Percentiles rank a stretch among this genome's conserved stretches.
These are phyloP conservation scores for Lontra canadensis DNA, from an alignment of 2,113 vertebrate species.

Conservation along the genomic window DNA sequence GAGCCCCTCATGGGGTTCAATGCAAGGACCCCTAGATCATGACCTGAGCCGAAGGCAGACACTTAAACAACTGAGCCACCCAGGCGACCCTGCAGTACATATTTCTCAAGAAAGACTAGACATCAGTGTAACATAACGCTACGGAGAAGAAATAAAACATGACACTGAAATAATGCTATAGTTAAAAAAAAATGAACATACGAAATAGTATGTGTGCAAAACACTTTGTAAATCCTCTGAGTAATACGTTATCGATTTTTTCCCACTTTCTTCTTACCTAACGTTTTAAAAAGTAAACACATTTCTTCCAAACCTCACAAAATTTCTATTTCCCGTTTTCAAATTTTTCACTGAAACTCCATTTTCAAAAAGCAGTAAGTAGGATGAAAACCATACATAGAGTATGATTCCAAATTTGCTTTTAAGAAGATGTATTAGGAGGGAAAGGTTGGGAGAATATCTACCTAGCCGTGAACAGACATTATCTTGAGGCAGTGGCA, in stretches of 20 bases:
- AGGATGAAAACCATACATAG: background rate
- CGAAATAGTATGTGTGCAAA: background rate
- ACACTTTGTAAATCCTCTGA: background rate
- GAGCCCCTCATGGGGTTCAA: rapidly evolving
- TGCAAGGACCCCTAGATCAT: background rate
- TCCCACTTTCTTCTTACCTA: background rate
- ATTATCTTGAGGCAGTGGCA: background rate
- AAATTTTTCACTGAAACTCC: background rate
- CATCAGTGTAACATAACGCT: background rate
- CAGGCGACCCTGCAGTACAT: background rate
- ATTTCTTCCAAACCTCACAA: background rate
- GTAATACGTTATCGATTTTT: background rate
- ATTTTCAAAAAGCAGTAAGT: background rate
- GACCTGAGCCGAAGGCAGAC: rapidly evolving
- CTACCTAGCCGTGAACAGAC: background rate
- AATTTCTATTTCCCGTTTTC: background rate
- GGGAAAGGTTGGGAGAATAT: background rate
- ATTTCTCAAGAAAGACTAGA: background rate
- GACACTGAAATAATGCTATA: background rate
- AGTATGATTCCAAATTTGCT: background rate
- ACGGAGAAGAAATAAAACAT: background rate
- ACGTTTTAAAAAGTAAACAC: background rate
- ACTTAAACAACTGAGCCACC: background rate
- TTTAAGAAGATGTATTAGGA: background rate
- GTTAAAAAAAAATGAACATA: background rate